A percentile compares a stretch with the other conserved stretches of the same genome.
Evolutionary conservation across 2,113 vertebrate genomes (phyloP).

Genomic region (Grammomys surdaster): DNA sequence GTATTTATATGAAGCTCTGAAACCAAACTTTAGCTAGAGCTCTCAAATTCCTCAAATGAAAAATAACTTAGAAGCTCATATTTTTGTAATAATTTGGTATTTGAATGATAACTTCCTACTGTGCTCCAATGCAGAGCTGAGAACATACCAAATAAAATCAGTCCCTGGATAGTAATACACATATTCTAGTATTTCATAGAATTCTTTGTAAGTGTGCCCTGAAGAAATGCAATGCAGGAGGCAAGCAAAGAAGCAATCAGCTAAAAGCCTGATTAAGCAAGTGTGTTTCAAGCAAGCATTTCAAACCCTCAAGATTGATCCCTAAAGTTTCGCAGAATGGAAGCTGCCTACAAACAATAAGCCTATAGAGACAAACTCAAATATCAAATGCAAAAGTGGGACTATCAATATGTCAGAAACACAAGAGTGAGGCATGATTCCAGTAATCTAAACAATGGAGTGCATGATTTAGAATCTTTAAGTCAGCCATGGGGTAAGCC

Average conservation of each 20-base stretch:
- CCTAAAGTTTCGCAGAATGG: slow-evolving; percentile 66
- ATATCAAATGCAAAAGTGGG: slow-evolving; percentile 56
- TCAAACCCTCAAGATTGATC: slow-evolving; percentile 72
- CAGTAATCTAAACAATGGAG: background rate
- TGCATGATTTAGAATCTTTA: background rate
- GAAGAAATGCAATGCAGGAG: slow-evolving; percentile 60
- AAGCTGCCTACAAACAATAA: slow-evolving; percentile 1
- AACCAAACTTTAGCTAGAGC: background rate
- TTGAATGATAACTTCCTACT: background rate
- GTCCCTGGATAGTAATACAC: slow-evolving; percentile 8
- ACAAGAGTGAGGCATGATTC: background rate
- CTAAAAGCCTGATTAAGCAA: slow-evolving; percentile 81
- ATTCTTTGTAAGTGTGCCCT: slow-evolving; percentile 45
- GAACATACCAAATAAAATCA: slow-evolving; percentile 52
- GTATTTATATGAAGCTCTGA: background rate
- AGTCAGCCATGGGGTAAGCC: background rate
- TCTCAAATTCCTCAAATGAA: background rate
- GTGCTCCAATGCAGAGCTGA: background rate
- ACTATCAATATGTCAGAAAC: background rate
- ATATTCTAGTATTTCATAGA: slow-evolving; percentile 46
- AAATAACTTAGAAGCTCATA: background rate
- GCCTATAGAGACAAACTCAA: slow-evolving; percentile 57
- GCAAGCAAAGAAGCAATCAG: slow-evolving; percentile 75
- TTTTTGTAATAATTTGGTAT: background rate
- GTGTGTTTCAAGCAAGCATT: slow-evolving; percentile 77